These are phyloP conservation scores for Odocoileus hemionus DNA, from an alignment of 2,113 vertebrate genomes.

Conservation along the genomic window DNA sequence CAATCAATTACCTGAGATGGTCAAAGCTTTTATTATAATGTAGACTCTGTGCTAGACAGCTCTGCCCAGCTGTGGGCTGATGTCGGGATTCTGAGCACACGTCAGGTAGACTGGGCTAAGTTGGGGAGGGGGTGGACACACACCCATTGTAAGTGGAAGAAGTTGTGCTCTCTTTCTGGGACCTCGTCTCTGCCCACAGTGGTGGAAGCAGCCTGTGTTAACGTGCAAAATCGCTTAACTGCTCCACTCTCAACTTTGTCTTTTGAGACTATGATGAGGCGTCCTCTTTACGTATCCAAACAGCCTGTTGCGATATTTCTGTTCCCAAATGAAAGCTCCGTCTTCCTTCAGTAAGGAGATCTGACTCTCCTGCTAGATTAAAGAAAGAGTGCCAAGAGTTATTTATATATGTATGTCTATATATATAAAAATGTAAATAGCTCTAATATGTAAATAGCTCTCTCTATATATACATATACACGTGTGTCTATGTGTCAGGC, in stretches of 20 bases:
- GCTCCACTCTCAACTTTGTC: background rate
- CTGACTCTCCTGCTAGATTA: background rate
- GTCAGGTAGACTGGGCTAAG: background rate
- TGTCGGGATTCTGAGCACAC: background rate
- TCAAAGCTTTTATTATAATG: background rate
- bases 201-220: rapidly evolving
- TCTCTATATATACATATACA: too few species aligned
- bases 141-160: background rate
- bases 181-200: background rate
- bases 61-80: background rate
- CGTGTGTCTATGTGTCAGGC: too few species aligned
- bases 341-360: background rate
- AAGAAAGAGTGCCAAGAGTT: background rate
- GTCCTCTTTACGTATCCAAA: background rate
- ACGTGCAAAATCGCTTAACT: rapidly evolving
- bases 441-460: too few species aligned
- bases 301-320: background rate
- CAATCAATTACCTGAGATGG: background rate
- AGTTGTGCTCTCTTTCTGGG: background rate
- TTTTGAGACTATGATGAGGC: background rate
- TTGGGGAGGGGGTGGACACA: background rate
- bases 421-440: background rate
- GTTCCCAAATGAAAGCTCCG: background rate
- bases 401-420: background rate
- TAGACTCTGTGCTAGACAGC: too few species aligned